Base-by-base conservation (phyloP, 2,113 vertebrate species). In the Leptosomus discolor region DNA sequence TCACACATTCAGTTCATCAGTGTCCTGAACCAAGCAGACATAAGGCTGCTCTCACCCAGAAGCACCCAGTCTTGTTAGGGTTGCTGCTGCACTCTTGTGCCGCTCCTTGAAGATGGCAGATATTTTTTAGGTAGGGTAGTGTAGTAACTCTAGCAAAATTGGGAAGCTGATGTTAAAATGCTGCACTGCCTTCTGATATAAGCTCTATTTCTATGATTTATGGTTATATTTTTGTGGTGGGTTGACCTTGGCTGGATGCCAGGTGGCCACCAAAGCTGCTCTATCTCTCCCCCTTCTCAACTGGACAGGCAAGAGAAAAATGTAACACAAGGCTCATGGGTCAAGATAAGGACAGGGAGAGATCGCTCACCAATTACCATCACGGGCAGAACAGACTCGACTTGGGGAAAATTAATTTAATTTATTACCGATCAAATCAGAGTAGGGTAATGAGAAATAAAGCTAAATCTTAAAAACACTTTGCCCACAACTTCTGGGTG, bases 21-120 rank as follows among this genome's bases (percentile, higher is more conserved):
- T 0, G 0, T 29, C 51, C 22, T 10, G 48, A 68, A 41, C 23
- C 0, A 2, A n/a, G 46, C 9, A 15, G 45, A 10, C 26, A 8
- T 39, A 7, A 16, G 5, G 41, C 9, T 70, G 37, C 26, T 74
- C 45, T 74, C 64, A 21, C 8, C 39, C 45, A 48, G 36, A n/a
- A 21, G 7, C 19, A 29, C 8, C 21, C 46, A 15, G 29, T 36
- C 5, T 2, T 29, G 8, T 1, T 41, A 37, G 24, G 9, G n/a
- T 4, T 84, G 14, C 3, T 61, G 17, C 39, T 85, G 27, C 13
- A 18, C 48, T 43, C 41, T 69, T 1, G 3, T 22, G 21, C 5
- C 24, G 6, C 41, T 57, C 46, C 22, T 18, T 30, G n/a, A 63
- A 6, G 3, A 46, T 14, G 11, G 3, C 15, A 87, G 32, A 41